phyloP scores from a whole-genome alignment of 53 echinoderm and acorn worm species.

The Zoroaster sp. region DNA sequence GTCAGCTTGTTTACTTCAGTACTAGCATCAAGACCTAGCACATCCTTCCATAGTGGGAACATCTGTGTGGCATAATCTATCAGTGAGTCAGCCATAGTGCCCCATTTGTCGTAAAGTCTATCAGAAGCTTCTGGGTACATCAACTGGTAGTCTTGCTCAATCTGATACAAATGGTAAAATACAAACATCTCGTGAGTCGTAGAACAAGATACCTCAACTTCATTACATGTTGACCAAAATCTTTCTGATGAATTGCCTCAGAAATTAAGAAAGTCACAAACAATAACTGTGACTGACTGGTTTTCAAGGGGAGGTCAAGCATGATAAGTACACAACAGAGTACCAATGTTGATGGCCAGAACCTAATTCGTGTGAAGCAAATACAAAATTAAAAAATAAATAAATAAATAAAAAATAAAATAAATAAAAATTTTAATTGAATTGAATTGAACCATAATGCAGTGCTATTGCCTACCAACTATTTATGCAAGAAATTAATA shows the following conservation, averaged over 20 bases:
- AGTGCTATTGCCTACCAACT: no score
- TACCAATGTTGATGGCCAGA: not conserved
- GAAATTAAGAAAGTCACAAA: not conserved
- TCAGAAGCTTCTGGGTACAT: not conserved
- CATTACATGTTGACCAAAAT: not conserved
- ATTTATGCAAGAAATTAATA: no score
- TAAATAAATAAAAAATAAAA: no score
- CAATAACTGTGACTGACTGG: not conserved
- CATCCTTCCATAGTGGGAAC: not conserved
- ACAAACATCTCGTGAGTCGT: not conserved
- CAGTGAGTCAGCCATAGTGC: not conserved
- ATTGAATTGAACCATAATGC: no score
- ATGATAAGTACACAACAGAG: not conserved
- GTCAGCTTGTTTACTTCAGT: not conserved
- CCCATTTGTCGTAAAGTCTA: not conserved
- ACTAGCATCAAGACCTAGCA: not conserved
- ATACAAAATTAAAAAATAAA: no score
- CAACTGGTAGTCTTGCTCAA: not conserved
- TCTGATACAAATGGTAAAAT: not conserved
- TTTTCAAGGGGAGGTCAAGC: not conserved
- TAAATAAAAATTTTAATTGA: no score
- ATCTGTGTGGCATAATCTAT: not conserved
- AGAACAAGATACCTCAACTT: not conserved
- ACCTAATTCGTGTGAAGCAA: no score
- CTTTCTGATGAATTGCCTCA: no score